These are phyloP conservation scores for Parnassius smintheus DNA, from an alignment of 2,888 invertebrate genomes.

Conservation along the genomic window DNA sequence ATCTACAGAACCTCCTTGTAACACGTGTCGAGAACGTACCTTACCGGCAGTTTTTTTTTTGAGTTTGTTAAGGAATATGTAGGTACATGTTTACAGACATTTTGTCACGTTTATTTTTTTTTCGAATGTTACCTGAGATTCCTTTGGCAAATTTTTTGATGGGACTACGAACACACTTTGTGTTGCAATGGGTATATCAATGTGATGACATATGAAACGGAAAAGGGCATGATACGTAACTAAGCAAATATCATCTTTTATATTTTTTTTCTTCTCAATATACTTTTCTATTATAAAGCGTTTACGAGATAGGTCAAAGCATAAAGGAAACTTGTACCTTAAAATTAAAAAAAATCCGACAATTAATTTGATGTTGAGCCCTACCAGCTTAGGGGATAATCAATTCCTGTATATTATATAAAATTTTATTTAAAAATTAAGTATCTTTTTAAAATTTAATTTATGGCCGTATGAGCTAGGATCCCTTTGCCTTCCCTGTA, in stretches of 20 bases:
- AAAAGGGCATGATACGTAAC: slow-evolving; percentile 45
- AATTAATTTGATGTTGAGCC: too few species aligned
- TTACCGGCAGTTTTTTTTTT: slow-evolving; percentile 42
- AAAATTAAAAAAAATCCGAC: too few species aligned
- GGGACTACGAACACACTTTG: slow-evolving; percentile 57
- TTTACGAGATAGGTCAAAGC: too few species aligned
- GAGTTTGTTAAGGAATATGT: slow-evolving; percentile 53
- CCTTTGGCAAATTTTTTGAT: slow-evolving; percentile 59
- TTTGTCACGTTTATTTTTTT: slow-evolving; percentile 77
- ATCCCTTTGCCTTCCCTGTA: too few species aligned
- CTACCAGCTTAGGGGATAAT: too few species aligned
- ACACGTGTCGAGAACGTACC: slow-evolving; percentile 5
- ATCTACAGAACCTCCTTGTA: slow-evolving; percentile 4
- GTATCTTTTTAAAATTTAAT: too few species aligned
- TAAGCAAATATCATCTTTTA: slow-evolving; percentile 26
- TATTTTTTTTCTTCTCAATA: slow-evolving; percentile 24
- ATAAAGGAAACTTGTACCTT: too few species aligned
- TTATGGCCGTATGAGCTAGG: too few species aligned
- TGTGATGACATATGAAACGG: slow-evolving; percentile 64
- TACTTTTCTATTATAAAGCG: too few species aligned
- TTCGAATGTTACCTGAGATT: slow-evolving; percentile 64
- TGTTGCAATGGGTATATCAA: slow-evolving; percentile 57
- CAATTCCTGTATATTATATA: too few species aligned
- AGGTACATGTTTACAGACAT: slow-evolving; percentile 80
- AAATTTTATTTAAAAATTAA: too few species aligned